These are phyloP conservation scores for chimpanzee (Pan troglodytes) DNA, from an alignment of 2,113 vertebrate species.

Conservation along the genomic window NHGRI_mPanTro3-v2.1_pri NC_072412.2:77220001-77220500, in stretches of 20 bases:
- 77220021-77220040: constrained; percentile 77
- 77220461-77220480: constrained; percentile 31
- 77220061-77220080: constrained; percentile 71
- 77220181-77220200: background rate
- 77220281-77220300: background rate
- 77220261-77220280: background rate
- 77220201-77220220: background rate
- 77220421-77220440: constrained; percentile 65
- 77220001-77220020: constrained; percentile 75
- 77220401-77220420: constrained; percentile 33
- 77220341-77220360: constrained; percentile 62
- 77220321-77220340: constrained; percentile 53
- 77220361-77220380: constrained; percentile 62
- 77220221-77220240: background rate
- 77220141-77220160: background rate
- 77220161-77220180: background rate
- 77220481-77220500: constrained; percentile 52
- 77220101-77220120: constrained; percentile 12
- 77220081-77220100: constrained; percentile 46
- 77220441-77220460: constrained; percentile 19
- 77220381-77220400: constrained; percentile 61
- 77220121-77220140: background rate
- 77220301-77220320: constrained; percentile 63
- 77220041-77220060: constrained; percentile 73
- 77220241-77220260: constrained; percentile 20